These are phyloP conservation scores for Automeris io DNA, from an alignment of 2,888 invertebrate genomes.

Conservation along the genomic window DNA sequence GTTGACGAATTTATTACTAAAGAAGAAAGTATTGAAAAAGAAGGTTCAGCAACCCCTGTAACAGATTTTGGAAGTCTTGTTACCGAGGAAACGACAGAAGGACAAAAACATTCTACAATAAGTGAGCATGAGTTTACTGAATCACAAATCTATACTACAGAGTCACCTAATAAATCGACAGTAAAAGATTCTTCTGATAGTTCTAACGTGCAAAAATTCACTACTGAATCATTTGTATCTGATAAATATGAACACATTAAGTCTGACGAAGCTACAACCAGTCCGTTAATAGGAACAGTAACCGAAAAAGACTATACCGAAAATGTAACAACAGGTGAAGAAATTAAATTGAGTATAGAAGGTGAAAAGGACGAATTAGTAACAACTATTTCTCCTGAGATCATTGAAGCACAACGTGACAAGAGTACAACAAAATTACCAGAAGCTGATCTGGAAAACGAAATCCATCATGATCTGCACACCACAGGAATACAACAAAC, in stretches of 20 bases:
- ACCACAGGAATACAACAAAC: constrained; percentile 8
- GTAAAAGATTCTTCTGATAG: too few species aligned
- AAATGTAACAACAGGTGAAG: neutral
- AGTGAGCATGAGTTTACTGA: neutral
- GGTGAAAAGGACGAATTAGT: constrained; percentile 4
- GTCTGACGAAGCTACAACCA: neutral
- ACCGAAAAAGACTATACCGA: neutral
- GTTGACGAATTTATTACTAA: neutral
- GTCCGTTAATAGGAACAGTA: neutral
- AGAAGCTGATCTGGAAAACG: neutral
- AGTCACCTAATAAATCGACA: neutral
- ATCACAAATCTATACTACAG: neutral
- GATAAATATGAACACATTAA: neutral
- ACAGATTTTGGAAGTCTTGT: neutral
- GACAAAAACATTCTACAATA: neutral
- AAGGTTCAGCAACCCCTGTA: neutral
- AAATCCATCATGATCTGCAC: constrained; percentile 3
- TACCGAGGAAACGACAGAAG: neutral
- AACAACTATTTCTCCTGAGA: neutral
- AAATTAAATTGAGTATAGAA: neutral
- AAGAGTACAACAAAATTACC: constrained; percentile 9
- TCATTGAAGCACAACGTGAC: neutral
- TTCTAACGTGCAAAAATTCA: neutral
- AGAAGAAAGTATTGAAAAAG: neutral
- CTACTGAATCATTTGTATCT: neutral